Conservation (phyloP, 2,113 vertebrate species). For the Microtus richardsoni region DNA sequence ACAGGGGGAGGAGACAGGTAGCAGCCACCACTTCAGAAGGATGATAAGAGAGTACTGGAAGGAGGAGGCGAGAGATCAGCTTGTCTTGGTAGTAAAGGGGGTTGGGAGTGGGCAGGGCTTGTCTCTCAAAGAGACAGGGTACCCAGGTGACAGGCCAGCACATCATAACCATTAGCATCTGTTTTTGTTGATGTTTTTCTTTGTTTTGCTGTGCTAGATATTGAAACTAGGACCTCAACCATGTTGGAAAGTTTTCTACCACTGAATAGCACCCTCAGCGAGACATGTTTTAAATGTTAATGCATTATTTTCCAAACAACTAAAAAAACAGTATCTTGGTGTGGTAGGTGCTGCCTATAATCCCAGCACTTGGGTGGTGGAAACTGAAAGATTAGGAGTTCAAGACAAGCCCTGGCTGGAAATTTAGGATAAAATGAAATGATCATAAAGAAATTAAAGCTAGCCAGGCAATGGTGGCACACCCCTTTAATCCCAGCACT, state of each 20-base stretch:
- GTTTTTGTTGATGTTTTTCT: background rate
- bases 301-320: background rate
- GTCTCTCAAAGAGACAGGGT: too few species aligned
- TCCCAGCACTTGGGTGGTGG: background rate
- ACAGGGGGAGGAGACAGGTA: too few species aligned
- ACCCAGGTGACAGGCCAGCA: too few species aligned
- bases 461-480: too few species aligned
- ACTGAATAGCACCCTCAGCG: background rate
- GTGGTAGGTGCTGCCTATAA: background rate
- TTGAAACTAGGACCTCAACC: background rate
- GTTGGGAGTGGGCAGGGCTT: too few species aligned
- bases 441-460: background rate
- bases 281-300: conserved; percentile 39
- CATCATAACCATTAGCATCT: too few species aligned
- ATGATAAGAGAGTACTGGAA: too few species aligned
- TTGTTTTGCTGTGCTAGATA: background rate
- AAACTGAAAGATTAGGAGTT: background rate
- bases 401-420: background rate
- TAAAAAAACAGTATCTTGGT: background rate
- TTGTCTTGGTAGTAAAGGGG: too few species aligned
- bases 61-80: too few species aligned
- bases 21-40: too few species aligned
- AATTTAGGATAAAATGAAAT: conserved; percentile 37
- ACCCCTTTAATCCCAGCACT: too few species aligned
- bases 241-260: background rate